Evolutionary conservation across 2,113 vertebrate species (phyloP), one percentile per base, ranked within the genome.

Genomic region (Ophthalmolycus amberensis): DNA sequence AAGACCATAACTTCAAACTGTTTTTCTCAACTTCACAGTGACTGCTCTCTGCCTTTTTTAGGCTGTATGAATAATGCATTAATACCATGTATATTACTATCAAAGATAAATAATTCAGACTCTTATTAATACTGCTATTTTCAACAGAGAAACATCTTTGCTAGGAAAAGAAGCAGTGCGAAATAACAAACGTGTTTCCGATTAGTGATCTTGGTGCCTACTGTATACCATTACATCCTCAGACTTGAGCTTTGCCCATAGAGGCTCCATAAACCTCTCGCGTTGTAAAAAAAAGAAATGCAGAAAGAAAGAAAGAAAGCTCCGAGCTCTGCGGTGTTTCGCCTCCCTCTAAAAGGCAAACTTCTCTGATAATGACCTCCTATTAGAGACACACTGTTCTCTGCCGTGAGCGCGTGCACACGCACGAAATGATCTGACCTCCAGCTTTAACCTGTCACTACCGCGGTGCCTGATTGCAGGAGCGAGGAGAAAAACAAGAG

Each of bases 401-500:
- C 59, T 40, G 82, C 84, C n/a, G 60, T 44, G 42, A 0, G 42
- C 14, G 42, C 5, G 25, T 79, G 85, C 81, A 69, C 54, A 12
- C 63, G 38, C n/a, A 68, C 32, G 71, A 88, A 92, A 90, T 72
- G 91, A 83, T 93, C 90, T 93, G 93, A 94, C 92, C 94, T 86
- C 76, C 91, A 93, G 93, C 89, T 91, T 94, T 87, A 90, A 94
- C 90, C 92, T 94, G 94, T 94, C 93, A 94, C 92, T 90, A 75
- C 77, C 12, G 14, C 11, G 15, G 77, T 54, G 88, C 87, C 87
- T 92, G 91, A 94, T 95, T 94, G 93, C 91, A 76, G 85, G 74
- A 88, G 74, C 52, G 11, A 48, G 76, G 86, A 84, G 89, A 75
- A 83, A 91, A 89, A 85, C 77, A 69, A 71, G 80, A 78, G 87